Conservation (phyloP, 2,797 vertebrate species). For the Sardinella longiceps region DNA sequence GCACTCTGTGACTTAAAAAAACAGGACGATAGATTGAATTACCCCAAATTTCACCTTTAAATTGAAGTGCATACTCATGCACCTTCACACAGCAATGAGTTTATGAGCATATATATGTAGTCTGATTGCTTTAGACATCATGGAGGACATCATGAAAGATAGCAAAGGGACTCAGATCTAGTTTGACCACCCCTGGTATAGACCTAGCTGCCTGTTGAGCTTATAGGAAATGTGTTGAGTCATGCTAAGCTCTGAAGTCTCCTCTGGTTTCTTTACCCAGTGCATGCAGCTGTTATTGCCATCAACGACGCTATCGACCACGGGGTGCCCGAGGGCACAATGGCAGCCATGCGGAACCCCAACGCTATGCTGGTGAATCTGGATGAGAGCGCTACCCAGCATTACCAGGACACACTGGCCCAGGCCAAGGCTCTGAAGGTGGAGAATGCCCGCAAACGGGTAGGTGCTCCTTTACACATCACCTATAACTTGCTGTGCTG, state of each 20-base stretch:
- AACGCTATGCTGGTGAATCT: conserved; percentile 94
- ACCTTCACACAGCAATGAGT: not conserved
- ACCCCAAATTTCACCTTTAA: not conserved
- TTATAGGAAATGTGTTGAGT: not conserved
- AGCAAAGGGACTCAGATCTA: too few relatives aligned
- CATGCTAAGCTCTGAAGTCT: not conserved
- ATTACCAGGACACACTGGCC: conserved; percentile 87
- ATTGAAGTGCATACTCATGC: not conserved
- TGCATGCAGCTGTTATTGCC: conserved; percentile 96
- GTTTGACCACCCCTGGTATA: not conserved
- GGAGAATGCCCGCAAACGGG: conserved; percentile 89
- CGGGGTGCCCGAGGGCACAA: conserved; percentile 83
- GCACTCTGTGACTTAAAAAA: too few relatives aligned
- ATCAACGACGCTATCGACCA: conserved; percentile 95
- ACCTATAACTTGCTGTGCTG: not conserved
- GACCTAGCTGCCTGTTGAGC: not conserved
- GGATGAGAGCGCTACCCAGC: conserved; percentile 68
- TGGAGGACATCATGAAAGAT: too few relatives aligned
- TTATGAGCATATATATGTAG: not conserved
- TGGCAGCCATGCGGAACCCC: conserved; percentile 89
- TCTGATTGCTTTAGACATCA: too few relatives aligned
- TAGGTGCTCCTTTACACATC: conserved; percentile 59
- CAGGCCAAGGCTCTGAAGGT: conserved; percentile 91
- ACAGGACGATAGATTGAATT: too few relatives aligned
- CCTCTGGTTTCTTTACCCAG: conserved; percentile 62